phyloP scores from a whole-genome alignment of 2,888 invertebrate genomes.

The Eurytoma adleriae region DNA sequence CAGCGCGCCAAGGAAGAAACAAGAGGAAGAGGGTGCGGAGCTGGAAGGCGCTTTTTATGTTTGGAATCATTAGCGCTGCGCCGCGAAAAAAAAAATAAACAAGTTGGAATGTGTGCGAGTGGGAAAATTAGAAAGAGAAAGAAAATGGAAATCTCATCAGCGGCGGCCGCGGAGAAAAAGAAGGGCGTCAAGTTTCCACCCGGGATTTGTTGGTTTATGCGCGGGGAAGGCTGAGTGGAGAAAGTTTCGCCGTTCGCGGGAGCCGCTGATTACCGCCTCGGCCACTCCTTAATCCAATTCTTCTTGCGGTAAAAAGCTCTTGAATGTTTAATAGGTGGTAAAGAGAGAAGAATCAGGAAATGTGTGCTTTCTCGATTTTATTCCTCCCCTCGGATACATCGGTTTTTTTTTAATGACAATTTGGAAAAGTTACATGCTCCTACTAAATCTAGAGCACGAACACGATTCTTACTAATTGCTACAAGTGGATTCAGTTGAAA shows the following conservation, averaged over 20 bases:
- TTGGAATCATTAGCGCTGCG: slow-evolving; percentile 28
- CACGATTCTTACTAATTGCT: too few species aligned
- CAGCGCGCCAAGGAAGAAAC: background rate
- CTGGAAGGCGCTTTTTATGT: slow-evolving; percentile 2
- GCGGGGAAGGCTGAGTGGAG: background rate
- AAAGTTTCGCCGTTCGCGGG: slow-evolving; percentile 35
- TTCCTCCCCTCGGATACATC: background rate
- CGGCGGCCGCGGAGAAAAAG: background rate
- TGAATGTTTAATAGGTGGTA: slow-evolving; percentile 49
- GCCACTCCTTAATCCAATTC: slow-evolving; percentile 48
- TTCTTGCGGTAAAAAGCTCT: slow-evolving; percentile 41
- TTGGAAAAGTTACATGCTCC: too few species aligned
- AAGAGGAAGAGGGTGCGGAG: too few species aligned
- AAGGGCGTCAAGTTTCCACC: slow-evolving; percentile 29
- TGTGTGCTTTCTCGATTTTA: slow-evolving; percentile 25
- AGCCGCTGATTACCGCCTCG: slow-evolving; percentile 36
- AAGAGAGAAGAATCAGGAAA: background rate
- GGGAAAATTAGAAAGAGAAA: background rate
- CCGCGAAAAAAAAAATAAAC: background rate
- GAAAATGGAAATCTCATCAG: slow-evolving; percentile 39
- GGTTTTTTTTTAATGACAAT: background rate
- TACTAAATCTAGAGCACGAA: too few species aligned
- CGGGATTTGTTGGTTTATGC: slow-evolving; percentile 44
- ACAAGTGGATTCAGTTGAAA: too few species aligned
- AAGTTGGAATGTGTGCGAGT: background rate